phyloP scores from a whole-genome alignment of 2,113 vertebrate species.

The Sitta europaea region DNA sequence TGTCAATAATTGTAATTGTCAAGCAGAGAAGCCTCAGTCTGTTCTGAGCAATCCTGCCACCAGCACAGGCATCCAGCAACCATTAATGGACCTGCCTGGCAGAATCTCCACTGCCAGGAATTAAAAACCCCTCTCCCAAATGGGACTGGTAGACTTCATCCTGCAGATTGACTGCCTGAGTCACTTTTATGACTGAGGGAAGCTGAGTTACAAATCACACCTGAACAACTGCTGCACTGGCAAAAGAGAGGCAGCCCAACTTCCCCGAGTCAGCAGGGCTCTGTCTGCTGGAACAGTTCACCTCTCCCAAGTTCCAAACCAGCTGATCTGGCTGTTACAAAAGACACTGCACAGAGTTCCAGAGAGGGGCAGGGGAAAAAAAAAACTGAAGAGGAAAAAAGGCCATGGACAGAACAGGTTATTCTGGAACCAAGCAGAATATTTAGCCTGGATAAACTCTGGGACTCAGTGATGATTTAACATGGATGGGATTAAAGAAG shows the following conservation, averaged over 20 bases:
- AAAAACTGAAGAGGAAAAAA: background rate
- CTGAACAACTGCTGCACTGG: background rate
- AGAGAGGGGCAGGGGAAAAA: background rate
- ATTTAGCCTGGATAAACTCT: background rate
- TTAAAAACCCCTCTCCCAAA: background rate
- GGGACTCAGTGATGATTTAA: background rate
- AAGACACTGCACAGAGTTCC: background rate
- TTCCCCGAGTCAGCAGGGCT: constrained; percentile 21
- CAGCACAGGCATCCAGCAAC: background rate
- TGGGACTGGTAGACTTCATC: background rate
- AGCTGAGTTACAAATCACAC: constrained; percentile 17
- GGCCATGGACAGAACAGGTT: background rate
- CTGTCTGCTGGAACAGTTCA: background rate
- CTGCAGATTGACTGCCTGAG: background rate
- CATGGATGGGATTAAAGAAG: background rate
- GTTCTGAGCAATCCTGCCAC: background rate
- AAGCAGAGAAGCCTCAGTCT: background rate
- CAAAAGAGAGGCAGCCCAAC: background rate
- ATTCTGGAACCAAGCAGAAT: background rate
- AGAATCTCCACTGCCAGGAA: background rate
- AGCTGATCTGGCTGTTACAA: constrained; percentile 20
- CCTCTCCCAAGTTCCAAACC: background rate
- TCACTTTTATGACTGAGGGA: constrained; percentile 10
- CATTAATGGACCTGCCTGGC: background rate
- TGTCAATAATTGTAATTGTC: background rate